These are phyloP conservation scores for Tricholaema leucomelas DNA, from an alignment of 2,113 vertebrate species.

Conservation along the genomic window DNA sequence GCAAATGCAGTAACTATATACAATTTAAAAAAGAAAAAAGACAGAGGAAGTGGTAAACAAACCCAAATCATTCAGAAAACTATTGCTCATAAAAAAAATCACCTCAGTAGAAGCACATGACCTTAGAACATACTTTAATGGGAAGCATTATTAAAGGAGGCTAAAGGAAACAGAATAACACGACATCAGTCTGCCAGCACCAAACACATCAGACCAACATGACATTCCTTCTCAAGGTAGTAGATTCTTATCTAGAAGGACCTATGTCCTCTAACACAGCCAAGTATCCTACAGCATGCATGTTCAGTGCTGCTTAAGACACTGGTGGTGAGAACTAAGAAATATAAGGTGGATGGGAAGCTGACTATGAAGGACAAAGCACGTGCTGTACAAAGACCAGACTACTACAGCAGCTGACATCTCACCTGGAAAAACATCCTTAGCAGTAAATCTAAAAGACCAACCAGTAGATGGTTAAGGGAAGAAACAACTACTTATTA, in stretches of 20 bases:
- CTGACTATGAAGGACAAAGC: not conserved
- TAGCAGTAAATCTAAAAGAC: not conserved
- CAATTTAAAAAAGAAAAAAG: not conserved
- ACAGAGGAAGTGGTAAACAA: not conserved
- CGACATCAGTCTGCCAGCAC: not conserved
- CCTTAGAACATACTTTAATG: not conserved
- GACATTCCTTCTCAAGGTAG: not conserved
- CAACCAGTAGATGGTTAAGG: not conserved
- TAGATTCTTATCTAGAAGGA: not conserved
- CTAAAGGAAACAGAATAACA: not conserved
- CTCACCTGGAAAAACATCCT: not conserved
- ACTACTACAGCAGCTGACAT: not conserved
- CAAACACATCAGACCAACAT: not conserved
- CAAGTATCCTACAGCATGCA: no score
- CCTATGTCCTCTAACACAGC: not conserved
- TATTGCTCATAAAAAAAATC: constrained; percentile 32
- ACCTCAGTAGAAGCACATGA: not conserved
- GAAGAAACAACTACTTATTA: not conserved
- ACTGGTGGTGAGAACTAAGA: not conserved
- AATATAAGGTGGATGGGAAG: not conserved
- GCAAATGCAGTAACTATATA: not conserved
- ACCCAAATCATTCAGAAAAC: not conserved
- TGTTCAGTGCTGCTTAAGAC: not conserved
- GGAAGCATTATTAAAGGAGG: not conserved
- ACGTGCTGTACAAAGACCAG: not conserved